Percentiles rank a stretch among this genome's conserved stretches.
Evolutionary conservation across 2,888 invertebrate species (phyloP).

Genomic region (Chironomus riparius): DNA sequence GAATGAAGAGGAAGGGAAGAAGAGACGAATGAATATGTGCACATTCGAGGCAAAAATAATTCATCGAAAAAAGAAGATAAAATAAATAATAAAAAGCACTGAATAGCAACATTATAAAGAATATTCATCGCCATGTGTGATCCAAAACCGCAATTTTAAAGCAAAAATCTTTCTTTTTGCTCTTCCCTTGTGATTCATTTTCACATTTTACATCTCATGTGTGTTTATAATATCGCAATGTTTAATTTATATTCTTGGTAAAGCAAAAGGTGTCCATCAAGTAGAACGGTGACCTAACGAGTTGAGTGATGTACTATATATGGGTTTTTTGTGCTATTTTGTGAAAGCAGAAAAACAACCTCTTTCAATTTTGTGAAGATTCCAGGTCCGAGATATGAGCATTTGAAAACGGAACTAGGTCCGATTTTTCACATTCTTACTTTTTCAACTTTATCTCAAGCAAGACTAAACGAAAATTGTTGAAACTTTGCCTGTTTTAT

Average conservation of each 20-base stretch:
- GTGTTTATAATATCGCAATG: background rate
- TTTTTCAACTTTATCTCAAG: no score
- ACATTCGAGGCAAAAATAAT: background rate
- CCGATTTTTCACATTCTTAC: no score
- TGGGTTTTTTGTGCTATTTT: no score
- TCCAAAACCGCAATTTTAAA: slow-evolving; percentile 16
- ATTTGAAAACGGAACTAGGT: no score
- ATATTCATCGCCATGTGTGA: slow-evolving; percentile 23
- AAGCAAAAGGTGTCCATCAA: no score
- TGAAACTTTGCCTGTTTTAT: no score
- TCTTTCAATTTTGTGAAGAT: no score
- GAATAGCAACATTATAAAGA: background rate
- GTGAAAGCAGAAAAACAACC: no score
- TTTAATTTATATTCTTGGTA: background rate
- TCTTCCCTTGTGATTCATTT: slow-evolving; percentile 8
- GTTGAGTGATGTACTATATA: no score
- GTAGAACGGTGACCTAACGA: no score
- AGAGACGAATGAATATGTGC: slow-evolving; percentile 1
- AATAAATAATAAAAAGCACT: background rate
- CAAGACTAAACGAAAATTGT: no score
- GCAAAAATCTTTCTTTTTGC: background rate
- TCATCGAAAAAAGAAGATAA: background rate
- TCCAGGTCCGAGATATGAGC: no score
- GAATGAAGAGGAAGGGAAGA: background rate
- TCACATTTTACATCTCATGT: slow-evolving; percentile 1